Conservation (phyloP, 2,888 invertebrate species). For the Volucella inflata region DNA sequence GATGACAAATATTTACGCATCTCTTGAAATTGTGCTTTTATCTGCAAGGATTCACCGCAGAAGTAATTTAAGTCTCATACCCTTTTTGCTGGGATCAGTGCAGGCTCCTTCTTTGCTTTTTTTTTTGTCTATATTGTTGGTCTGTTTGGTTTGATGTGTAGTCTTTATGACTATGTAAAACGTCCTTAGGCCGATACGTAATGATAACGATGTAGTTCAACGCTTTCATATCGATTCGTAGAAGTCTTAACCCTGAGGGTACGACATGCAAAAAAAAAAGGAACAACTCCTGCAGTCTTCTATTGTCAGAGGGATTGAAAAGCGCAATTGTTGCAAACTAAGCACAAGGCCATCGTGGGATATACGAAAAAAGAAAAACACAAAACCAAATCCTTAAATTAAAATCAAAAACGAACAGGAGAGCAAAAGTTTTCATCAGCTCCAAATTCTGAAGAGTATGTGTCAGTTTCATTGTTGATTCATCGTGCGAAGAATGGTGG, state of each 20-base stretch:
- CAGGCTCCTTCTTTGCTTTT: slow-evolving; percentile 1
- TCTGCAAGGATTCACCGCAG: slow-evolving; percentile 57
- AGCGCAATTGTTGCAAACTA: slow-evolving; percentile 38
- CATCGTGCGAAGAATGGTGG: neutral
- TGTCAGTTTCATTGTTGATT: slow-evolving; percentile 5
- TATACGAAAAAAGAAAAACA: neutral
- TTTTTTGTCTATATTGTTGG: slow-evolving; percentile 5
- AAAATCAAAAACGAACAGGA: neutral
- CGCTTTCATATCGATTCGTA: slow-evolving; percentile 19
- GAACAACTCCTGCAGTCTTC: neutral
- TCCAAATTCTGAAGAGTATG: neutral
- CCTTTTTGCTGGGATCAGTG: slow-evolving; percentile 19
- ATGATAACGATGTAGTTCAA: slow-evolving; percentile 20
- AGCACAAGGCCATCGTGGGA: slow-evolving; percentile 32
- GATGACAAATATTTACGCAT: slow-evolving; percentile 76
- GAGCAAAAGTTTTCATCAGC: no score
- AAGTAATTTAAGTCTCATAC: slow-evolving; percentile 57
- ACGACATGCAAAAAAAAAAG: neutral
- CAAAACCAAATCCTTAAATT: neutral
- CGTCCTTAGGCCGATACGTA: slow-evolving; percentile 29
- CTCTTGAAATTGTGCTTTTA: slow-evolving; percentile 74
- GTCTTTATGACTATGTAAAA: slow-evolving; percentile 9
- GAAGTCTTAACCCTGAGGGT: slow-evolving; percentile 35
- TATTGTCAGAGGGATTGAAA: neutral
- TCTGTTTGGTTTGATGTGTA: neutral